Base-by-base conservation (phyloP, 2,888 invertebrate genomes). In the Brenthis ino region DNA sequence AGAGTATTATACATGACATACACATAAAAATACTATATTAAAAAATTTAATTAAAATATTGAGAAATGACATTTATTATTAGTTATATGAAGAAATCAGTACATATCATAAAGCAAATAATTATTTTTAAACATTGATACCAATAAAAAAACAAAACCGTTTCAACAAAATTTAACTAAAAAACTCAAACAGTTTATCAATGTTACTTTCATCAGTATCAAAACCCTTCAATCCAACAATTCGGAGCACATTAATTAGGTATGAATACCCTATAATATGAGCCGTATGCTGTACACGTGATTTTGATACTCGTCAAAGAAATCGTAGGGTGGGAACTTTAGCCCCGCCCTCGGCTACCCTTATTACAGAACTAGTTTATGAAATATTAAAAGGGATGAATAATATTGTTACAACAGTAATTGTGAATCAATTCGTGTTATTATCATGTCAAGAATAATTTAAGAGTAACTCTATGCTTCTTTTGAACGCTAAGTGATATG, bases 221-320 rank as follows among this genome's bases (percentile, higher is more conserved):
- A 90, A 79, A 79, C 77, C 67, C 28, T 72, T 76, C 56, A 74
- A 71, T 74, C 77, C 71, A 67, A 56, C 71, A 79, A 77, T 68
- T 80, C 67, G 69, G 74, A 82, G 79, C 81, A 82, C 84, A 88
- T 89, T 91, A 91, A 92, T 92, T 91, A 91, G 90, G 86, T 88
- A 91, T 91, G 91, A 92, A 91, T 89, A 85, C 88, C 82, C 86
- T 81, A 81, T 91, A 91, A 91, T 91, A 85, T 80, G 84, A 79
- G 82, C 91, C 90, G 86, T 91, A 89, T 88, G 91, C 82, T 83
- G 76, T 75, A 78, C 88, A 84, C 86, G 86, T 86, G 88, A 85
- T 85, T 80, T 75, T 80, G 83, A 82, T 84, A 81, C 81, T 80
- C 61, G 79, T 71, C 72, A 80, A 81, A 80, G 78, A 77, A 80